Conservation (phyloP, 2,797 vertebrate genomes). For the Channa striata region DNA sequence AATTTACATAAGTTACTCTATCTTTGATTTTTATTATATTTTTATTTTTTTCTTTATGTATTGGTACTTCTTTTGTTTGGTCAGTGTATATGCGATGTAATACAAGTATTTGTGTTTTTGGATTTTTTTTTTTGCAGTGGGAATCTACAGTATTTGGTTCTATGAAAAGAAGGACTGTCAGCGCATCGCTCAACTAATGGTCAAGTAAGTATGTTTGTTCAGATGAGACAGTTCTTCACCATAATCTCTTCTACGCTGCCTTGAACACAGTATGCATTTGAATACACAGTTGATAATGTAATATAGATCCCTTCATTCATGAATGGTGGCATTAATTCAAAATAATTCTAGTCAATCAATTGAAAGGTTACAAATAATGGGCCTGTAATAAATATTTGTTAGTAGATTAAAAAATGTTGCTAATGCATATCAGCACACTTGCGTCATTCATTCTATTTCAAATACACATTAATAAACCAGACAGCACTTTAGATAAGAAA, state of each 20-base stretch:
- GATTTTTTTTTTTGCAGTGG: conserved; percentile 89
- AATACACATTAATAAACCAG: not conserved
- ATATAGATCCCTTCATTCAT: too few relatives aligned
- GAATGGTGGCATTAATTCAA: not conserved
- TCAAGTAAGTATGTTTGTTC: conserved; percentile 87
- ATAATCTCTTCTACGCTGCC: not conserved
- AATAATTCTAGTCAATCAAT: too few relatives aligned
- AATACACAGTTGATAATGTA: not conserved
- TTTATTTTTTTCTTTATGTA: not conserved
- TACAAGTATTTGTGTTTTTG: conserved; percentile 40
- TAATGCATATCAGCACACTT: too few relatives aligned
- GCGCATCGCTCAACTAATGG: conserved; percentile 97
- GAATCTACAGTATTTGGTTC: conserved; percentile 99
- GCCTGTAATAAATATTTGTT: too few relatives aligned
- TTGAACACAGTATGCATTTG: not conserved
- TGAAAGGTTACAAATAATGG: too few relatives aligned
- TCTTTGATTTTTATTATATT: too few relatives aligned
- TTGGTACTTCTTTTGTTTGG: not conserved
- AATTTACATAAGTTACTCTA: too few relatives aligned
- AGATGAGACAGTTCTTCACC: not conserved
- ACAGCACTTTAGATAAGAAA: not conserved
- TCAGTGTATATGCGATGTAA: not conserved
- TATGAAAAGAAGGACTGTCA: conserved; percentile 98
- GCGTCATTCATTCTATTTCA: too few relatives aligned
- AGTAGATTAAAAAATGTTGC: not conserved